Base-by-base conservation (phyloP, 2,113 vertebrate species). In the Salminus brasiliensis region DNA sequence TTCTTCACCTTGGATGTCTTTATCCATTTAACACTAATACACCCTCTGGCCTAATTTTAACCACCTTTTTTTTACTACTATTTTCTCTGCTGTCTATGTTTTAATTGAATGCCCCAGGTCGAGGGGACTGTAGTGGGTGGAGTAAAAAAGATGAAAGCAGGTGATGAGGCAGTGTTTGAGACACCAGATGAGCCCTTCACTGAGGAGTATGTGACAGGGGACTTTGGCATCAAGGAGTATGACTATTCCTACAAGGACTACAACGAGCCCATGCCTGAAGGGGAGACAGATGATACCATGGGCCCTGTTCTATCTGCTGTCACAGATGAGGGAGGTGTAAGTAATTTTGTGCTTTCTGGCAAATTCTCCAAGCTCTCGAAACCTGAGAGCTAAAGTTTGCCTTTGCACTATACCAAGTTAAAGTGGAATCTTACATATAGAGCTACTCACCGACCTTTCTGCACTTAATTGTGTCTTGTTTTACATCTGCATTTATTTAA, bases 191-290 rank as follows among this genome's bases (percentile, higher is more conserved):
- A 91, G 67, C 88, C 80, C 78, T 93, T 94, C 84, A 85, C 87
- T 10, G 92, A 94, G 86, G 94, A 95, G 85, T 93, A 94, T 86
- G 88, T 93, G 86, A 91, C 91, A 23, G 91, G 92, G 3, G 92
- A 95, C 53, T 59, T 91, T 87, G 92, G 88, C 84, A 72, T 88
- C 81, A 94, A 82, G 87, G 94, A 94, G 85, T 96, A 96, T 85
- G 95, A 95, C 88, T 95, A 96, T 92, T 90, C 92, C 92, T 96
- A 95, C 92, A 94, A 90, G 78, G 95, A 95, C 87, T 95, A 95
- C 86, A 91, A 29, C 27, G 93, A 97, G 84, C 89, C 90, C 0
- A 52, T 81, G 43, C 49, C 74, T 27, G 91, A 90, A 70, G 72
- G 76, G 79, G 88, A 88, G 67, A 68, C 80, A 0, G 93, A 94